A percentile compares a stretch with the other conserved stretches of the same genome.
Evolutionary conservation across 37 sponge, comb jelly and placozoan genomes (phyloP).

Genomic region (Amphimedon queenslandica): DNA sequence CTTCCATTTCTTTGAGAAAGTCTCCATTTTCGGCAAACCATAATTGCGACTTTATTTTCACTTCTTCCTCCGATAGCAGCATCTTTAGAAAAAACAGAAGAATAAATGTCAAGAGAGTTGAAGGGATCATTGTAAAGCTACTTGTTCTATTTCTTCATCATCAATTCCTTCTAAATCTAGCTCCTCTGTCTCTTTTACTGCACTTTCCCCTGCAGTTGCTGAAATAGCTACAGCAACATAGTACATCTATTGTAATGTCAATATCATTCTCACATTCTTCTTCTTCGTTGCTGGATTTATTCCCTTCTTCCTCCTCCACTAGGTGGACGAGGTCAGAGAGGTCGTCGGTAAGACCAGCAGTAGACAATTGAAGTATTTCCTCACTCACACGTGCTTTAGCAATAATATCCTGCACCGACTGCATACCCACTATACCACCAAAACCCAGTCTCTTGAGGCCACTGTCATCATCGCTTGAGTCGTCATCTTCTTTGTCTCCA

Average conservation of each 20-base stretch:
- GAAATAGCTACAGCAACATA: too few species aligned
- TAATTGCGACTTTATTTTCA: conserved; percentile 65
- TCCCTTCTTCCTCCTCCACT: conserved; percentile 27
- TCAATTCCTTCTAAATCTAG: conserved; percentile 61
- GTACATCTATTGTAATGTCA: too few species aligned
- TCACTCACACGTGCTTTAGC: conserved; percentile 67
- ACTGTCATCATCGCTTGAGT: conserved; percentile 14
- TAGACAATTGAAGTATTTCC: conserved; percentile 21
- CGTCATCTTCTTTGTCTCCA: conserved; percentile 6
- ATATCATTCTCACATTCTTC: too few species aligned
- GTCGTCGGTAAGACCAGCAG: conserved; percentile 27
- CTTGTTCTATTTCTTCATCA: conserved; percentile 80
- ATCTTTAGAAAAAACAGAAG: conserved; percentile 50
- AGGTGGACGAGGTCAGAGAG: conserved; percentile 40
- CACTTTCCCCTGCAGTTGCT: conserved; percentile 6
- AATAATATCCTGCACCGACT: conserved; percentile 73
- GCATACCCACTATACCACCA: conserved; percentile 34
- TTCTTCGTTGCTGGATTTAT: neutral
- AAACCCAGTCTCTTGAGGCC: conserved; percentile 8
- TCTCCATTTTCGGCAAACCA: conserved; percentile 91
- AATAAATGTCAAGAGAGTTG: neutral
- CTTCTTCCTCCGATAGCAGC: conserved; percentile 82
- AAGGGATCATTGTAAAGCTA: neutral
- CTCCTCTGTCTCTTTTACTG: conserved; percentile 10
- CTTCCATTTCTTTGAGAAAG: conserved; percentile 74